A percentile compares a stretch with the other conserved stretches of the same genome.
Conservation (phyloP, 2,888 invertebrate genomes). For the Phaedon cochleariae region DNA sequence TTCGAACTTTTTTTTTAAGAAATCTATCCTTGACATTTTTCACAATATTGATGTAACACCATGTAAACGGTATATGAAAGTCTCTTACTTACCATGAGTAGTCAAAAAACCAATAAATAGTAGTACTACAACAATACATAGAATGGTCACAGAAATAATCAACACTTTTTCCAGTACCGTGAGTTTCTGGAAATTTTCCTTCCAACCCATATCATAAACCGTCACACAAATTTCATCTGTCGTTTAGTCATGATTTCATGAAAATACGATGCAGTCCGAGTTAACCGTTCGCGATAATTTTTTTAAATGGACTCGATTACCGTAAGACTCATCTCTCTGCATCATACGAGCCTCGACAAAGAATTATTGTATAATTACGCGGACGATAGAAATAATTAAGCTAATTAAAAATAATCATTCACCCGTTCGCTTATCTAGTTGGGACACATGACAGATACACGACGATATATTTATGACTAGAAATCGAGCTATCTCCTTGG, state of each 20-base stretch:
- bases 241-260: constrained; percentile 5
- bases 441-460: background rate
- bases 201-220: constrained; percentile 24
- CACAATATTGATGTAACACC: too few relatives aligned
- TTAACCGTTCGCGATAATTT: too few relatives aligned
- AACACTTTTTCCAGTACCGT: constrained; percentile 31
- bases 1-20: too few relatives aligned
- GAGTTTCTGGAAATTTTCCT: constrained; percentile 14
- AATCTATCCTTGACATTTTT: too few relatives aligned
- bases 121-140: constrained; percentile 26
- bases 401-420: constrained; percentile 24
- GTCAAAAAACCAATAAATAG: constrained; percentile 30
- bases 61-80: too few relatives aligned
- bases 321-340: constrained; percentile 21
- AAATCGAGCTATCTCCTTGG: background rate
- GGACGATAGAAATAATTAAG: constrained; percentile 18
- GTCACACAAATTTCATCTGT: constrained; percentile 1
- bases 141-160: constrained; percentile 17
- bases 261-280: constrained; percentile 13
- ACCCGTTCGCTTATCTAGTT: background rate
- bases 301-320: constrained; percentile 35
- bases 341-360: constrained; percentile 4
- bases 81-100: constrained; percentile 34
- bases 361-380: constrained; percentile 16
- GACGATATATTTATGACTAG: background rate